Evolutionary conservation across 2,888 invertebrate species (phyloP).

Genomic region (Chloromyia formosa): DNA sequence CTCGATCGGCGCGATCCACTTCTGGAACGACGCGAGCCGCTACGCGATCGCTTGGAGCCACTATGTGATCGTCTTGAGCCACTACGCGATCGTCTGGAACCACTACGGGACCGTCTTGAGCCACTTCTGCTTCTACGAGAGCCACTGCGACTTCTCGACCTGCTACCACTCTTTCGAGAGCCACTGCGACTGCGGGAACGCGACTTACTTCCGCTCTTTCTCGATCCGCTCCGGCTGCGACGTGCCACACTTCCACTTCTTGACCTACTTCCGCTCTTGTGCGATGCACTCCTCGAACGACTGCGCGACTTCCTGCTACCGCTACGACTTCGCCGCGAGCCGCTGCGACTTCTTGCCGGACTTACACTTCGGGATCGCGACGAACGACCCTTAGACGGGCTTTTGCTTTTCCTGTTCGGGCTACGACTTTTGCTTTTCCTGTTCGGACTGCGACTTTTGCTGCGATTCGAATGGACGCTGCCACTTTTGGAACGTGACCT

Average conservation of each 20-base stretch:
- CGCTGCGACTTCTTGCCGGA: slow-evolving; percentile 51
- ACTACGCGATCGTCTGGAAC: slow-evolving; percentile 54
- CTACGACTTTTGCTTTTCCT: slow-evolving; percentile 52
- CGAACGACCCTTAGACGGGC: slow-evolving; percentile 53
- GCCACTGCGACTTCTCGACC: slow-evolving; percentile 51
- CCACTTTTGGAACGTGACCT: slow-evolving; percentile 49
- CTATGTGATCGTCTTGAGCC: slow-evolving; percentile 54
- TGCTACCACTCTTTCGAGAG: slow-evolving; percentile 52
- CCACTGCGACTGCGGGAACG: slow-evolving; percentile 53
- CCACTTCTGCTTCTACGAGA: slow-evolving; percentile 54
- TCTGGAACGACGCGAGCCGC: slow-evolving; percentile 55
- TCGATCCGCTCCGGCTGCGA: slow-evolving; percentile 45
- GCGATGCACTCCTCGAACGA: slow-evolving; percentile 53
- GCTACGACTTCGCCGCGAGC: slow-evolving; percentile 54
- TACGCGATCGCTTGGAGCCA: slow-evolving; percentile 50
- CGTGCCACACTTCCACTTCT: slow-evolving; percentile 22
- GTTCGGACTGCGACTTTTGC: slow-evolving; percentile 52
- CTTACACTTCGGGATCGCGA: slow-evolving; percentile 51
- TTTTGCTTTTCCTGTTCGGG: slow-evolving; percentile 52
- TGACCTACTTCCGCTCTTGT: slow-evolving; percentile 57
- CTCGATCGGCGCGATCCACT: slow-evolving; percentile 52
- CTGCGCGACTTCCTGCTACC: slow-evolving; percentile 54
- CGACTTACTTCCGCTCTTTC: slow-evolving; percentile 51
- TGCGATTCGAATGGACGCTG: slow-evolving; percentile 40
- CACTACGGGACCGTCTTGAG: slow-evolving; percentile 47